These are phyloP conservation scores for Falco columbarius DNA, from an alignment of 2,797 vertebrate species.

Conservation along the genomic window DNA sequence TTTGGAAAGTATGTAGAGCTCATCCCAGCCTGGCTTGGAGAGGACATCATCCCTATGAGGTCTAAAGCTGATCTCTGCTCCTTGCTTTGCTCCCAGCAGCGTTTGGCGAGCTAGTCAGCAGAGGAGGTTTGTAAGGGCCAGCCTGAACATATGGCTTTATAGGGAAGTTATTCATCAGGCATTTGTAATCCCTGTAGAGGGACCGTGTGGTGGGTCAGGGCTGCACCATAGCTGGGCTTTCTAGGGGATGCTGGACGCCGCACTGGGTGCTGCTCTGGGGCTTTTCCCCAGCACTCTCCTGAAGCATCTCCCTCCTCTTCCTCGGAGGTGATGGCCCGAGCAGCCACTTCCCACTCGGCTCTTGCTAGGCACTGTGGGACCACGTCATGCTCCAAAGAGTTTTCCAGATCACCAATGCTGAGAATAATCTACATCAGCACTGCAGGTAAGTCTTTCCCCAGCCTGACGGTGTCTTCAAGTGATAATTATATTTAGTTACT, in stretches of 20 bases:
- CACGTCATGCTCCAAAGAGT: not conserved
- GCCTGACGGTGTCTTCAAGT: not conserved
- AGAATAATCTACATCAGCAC: not conserved
- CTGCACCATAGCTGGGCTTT: not conserved
- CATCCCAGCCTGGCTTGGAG: not conserved
- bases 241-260: accelerated
- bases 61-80: not conserved
- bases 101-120: not conserved
- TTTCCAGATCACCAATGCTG: not conserved
- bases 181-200: accelerated
- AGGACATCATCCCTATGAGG: not conserved
- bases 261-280: accelerated
- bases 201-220: not conserved
- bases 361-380: not conserved
- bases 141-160: not conserved
- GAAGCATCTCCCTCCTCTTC: not conserved
- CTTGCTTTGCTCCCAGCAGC: not conserved
- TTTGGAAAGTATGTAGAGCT: not conserved
- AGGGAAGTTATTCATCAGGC: not conserved
- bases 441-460: not conserved
- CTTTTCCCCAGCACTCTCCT: not conserved
- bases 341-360: not conserved
- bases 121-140: not conserved
- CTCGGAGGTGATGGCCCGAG: accelerated
- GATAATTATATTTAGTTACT: not conserved